Evolutionary conservation across 2,888 invertebrate genomes (phyloP).

Genomic region (Girardia tigrina): DNA sequence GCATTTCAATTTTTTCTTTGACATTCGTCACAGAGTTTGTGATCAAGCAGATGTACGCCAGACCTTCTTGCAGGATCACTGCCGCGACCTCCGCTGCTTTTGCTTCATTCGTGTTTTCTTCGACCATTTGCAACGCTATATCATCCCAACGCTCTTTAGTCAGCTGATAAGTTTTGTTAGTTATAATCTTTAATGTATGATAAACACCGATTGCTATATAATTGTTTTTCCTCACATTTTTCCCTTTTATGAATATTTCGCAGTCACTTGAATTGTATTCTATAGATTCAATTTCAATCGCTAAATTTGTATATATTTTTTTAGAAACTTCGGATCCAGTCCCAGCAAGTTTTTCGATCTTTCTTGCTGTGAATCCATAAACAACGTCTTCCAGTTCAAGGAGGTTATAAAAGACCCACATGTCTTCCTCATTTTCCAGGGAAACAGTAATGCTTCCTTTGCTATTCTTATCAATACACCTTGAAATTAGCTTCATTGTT

Average conservation of each 20-base stretch:
- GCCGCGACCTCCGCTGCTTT: conserved; percentile 78
- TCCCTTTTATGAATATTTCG: conserved; percentile 79
- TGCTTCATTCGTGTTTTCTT: conserved; percentile 33
- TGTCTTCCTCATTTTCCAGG: conserved; percentile 13
- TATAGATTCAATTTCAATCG: conserved; percentile 75
- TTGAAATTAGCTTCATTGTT: neutral
- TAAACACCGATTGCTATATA: conserved; percentile 99
- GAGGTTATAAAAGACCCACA: neutral
- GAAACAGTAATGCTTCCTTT: neutral
- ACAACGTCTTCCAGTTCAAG: neutral
- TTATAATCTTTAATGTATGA: conserved; percentile 86
- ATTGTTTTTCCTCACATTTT: conserved; percentile 89
- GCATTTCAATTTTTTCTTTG: conserved; percentile 82
- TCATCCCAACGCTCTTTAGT: conserved; percentile 80
- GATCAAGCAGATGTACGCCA: conserved; percentile 86
- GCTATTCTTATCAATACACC: neutral
- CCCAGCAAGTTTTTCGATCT: conserved; percentile 77
- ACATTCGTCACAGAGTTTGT: conserved; percentile 90
- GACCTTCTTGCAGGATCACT: conserved; percentile 81
- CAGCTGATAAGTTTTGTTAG: conserved; percentile 79
- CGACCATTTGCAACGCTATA: conserved; percentile 70
- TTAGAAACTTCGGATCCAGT: conserved; percentile 75
- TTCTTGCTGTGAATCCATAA: conserved; percentile 44
- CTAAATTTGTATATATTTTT: conserved; percentile 77
- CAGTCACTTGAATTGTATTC: conserved; percentile 85